Evolutionary conservation across 2,888 invertebrate genomes (phyloP).

Genomic region (Taenaris catops): DNA sequence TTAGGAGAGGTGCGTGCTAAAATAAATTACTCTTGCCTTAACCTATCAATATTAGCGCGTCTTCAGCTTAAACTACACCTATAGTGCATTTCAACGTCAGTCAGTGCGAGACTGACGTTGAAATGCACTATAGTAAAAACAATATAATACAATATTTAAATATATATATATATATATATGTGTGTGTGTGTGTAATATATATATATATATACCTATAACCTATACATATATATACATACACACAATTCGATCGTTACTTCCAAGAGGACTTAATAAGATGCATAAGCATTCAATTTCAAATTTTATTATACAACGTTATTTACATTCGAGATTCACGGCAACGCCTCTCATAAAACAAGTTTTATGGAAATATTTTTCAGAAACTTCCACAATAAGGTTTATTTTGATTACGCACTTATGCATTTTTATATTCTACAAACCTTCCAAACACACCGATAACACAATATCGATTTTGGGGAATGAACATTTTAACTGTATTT

Average conservation of each 20-base stretch:
- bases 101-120: too few species aligned
- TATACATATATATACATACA: too few species aligned
- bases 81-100: too few species aligned
- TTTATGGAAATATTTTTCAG: slow-evolving; percentile 18
- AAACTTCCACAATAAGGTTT: slow-evolving; percentile 8
- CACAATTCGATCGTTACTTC: slow-evolving; percentile 7
- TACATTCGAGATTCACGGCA: slow-evolving; percentile 13
- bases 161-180: too few species aligned
- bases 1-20: too few species aligned
- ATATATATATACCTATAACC: too few species aligned
- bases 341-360: slow-evolving; percentile 15
- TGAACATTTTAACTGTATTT: background rate
- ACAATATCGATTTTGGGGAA: background rate
- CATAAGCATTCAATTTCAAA: slow-evolving; percentile 14
- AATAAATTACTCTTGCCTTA: too few species aligned
- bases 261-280: slow-evolving; percentile 5
- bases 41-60: too few species aligned
- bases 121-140: too few species aligned
- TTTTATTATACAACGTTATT: slow-evolving; percentile 12
- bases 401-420: slow-evolving; percentile 7
- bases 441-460: slow-evolving; percentile 5
- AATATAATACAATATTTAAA: too few species aligned
- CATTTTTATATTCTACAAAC: slow-evolving; percentile 8
- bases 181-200: too few species aligned
- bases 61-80: too few species aligned